Percentiles rank a stretch among this genome's conserved stretches.
These are phyloP conservation scores for Cottoperca gobio DNA, from an alignment of 2,797 vertebrate species.

Conservation along the genomic window DNA sequence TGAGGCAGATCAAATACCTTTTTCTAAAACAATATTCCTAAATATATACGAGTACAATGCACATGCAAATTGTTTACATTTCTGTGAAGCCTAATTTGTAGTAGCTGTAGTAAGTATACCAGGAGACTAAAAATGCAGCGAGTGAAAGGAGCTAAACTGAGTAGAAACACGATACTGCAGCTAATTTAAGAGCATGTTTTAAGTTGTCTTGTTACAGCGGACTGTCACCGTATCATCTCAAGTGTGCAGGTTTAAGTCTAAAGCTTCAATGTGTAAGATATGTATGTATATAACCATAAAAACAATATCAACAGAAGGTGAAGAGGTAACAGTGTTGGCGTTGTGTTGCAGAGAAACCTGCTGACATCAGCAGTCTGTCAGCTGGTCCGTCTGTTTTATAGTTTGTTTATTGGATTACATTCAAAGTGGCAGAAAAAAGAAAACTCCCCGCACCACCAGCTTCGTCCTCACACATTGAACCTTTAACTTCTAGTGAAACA, in stretches of 20 bases:
- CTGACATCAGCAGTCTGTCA: no score
- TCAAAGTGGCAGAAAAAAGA: no score
- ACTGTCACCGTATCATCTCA: not conserved
- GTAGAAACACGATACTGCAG: constrained; percentile 42
- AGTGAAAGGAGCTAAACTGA: constrained; percentile 12
- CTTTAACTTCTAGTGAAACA: not conserved
- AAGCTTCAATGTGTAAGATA: no score
- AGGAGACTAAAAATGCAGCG: not conserved
- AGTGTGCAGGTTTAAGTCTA: not conserved
- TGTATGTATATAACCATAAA: no score
- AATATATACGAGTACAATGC: not conserved
- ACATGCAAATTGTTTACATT: not conserved
- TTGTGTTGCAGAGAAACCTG: no score
- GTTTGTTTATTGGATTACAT: no score
- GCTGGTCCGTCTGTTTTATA: no score
- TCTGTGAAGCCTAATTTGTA: not conserved
- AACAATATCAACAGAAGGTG: no score
- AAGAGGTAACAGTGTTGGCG: no score
- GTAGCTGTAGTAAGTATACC: not conserved
- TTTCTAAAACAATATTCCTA: not conserved
- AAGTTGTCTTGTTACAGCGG: not conserved
- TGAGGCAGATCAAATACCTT: not conserved
- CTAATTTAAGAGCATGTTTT: constrained; percentile 52
- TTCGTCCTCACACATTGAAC: no score
- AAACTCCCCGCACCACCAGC: no score